Base-by-base conservation (phyloP, 2,888 invertebrate genomes). In the Altica lythri region DNA sequence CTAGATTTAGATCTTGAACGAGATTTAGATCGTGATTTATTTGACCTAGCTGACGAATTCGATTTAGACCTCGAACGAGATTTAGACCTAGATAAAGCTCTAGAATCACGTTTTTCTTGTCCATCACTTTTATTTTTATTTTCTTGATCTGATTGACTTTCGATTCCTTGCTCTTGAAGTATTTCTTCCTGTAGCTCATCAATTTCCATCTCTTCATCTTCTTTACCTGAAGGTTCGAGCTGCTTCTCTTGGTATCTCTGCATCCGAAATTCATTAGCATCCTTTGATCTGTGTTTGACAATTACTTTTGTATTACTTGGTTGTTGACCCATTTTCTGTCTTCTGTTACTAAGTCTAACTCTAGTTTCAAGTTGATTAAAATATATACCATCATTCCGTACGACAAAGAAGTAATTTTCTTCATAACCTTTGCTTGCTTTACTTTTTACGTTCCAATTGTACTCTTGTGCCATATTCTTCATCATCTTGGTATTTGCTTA, bases 361-460 rank as follows among this genome's bases (percentile, higher is more conserved):
- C 96, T 88, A 0, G 96, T 96, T 77, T 97, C 96, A 64, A 97
- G 72, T 77, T 96, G 95, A 77, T 96, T 93, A 77, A 95, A 98
- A 77, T 89, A 97, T 3, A 95, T 92, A 30, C 90, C 90, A 73
- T 93, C 92, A 62, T 88, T 88, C 53, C 95, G 85, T 62, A 95
- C 86, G 53, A 96, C 92, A 77, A 97, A 87, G 80, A 95, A 97
- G 74, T 96, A 97, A 74, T 95, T 98, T 77, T 98, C 97, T 76
- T 97, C 96, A 68, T 95, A 96, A 27, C 95, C 76, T 62, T 76
- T 76, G 59, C 75, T 75, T 1, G 76, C 76, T 63, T 97, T 97
- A 76, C 95, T 97, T 77, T 98, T 97, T 13, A 98, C 97, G 72
- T 96, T 97, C 98, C 98, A 99, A 74, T 96, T 97, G 75, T 99